Conservation (phyloP, 2,888 invertebrate genomes). For the Chaitophorus viminalis region DNA sequence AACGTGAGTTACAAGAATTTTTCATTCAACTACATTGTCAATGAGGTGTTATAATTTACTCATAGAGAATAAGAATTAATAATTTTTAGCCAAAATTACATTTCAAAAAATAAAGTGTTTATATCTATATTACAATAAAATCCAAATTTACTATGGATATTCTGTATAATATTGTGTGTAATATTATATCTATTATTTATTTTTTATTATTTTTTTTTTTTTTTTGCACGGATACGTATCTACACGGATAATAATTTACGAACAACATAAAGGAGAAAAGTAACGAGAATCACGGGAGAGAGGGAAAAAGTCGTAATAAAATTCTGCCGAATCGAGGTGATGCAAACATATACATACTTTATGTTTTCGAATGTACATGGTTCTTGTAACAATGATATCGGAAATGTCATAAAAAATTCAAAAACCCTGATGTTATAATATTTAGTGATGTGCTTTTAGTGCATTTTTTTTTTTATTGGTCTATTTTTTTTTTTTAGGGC, state of each 20-base stretch:
- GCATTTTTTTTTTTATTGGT: no score
- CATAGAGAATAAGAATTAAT: not conserved
- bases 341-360: constrained; percentile 1
- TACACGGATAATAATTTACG: constrained; percentile 8
- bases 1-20: no score
- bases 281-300: not conserved
- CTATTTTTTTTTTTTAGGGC: no score
- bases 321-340: not conserved
- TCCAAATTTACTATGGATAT: not conserved
- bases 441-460: not conserved
- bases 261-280: constrained; percentile 8
- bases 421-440: not conserved
- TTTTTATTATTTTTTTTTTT: no score
- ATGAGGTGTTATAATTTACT: not conserved
- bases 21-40: no score
- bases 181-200: no score
- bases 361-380: constrained; percentile 8
- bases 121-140: not conserved
- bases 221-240: no score
- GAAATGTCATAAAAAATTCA: not conserved
- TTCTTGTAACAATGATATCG: not conserved
- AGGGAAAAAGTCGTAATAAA: constrained; percentile 2
- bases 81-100: not conserved
- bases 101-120: not conserved
- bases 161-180: no score